Evolutionary conservation across 2,888 invertebrate genomes (phyloP).

Genomic region (Stenurella melanura): DNA sequence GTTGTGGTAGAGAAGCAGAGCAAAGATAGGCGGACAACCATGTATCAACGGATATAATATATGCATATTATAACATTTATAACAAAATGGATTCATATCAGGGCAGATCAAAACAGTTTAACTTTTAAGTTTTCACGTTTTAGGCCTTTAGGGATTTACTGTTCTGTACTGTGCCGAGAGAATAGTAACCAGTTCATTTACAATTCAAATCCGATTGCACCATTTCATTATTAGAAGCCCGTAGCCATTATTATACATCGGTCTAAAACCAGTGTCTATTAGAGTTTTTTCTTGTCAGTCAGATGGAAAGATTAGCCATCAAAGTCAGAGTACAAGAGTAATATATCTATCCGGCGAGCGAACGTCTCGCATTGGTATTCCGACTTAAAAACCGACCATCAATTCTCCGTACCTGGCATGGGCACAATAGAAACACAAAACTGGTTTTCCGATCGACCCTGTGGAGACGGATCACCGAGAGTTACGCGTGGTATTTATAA

Average conservation of each 20-base stretch:
- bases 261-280: constrained; percentile 34
- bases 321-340: constrained; percentile 39
- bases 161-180: neutral
- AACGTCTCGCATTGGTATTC: constrained; percentile 28
- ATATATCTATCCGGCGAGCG: constrained; percentile 29
- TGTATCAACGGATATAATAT: too few species aligned
- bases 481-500: neutral
- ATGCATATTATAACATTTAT: too few species aligned
- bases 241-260: constrained; percentile 15
- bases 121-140: too few species aligned
- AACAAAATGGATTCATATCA: too few species aligned
- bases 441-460: constrained; percentile 24
- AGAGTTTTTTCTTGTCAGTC: constrained; percentile 40
- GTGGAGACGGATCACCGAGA: neutral
- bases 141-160: too few species aligned
- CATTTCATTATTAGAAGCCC: neutral
- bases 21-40: too few species aligned
- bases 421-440: constrained; percentile 34
- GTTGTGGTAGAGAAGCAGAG: too few species aligned
- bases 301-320: constrained; percentile 42
- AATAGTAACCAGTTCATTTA: neutral
- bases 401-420: constrained; percentile 36
- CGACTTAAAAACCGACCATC: constrained; percentile 36
- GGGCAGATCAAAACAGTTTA: too few species aligned
- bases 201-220: neutral